Base-by-base conservation (phyloP, 2,888 invertebrate genomes). In the Eupsilia transversa region DNA sequence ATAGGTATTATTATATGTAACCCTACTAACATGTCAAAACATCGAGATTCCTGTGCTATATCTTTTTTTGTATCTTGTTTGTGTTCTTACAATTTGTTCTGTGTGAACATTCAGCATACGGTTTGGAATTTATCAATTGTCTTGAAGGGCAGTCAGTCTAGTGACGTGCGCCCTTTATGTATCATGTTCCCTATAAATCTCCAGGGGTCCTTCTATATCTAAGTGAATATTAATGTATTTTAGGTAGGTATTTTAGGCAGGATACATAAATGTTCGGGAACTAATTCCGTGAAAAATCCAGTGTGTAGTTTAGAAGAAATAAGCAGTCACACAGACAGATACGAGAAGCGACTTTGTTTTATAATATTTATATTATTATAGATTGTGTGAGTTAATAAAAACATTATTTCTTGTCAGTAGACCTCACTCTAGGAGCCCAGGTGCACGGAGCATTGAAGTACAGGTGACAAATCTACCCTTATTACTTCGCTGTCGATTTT, bases 381-480 rank as follows among this genome's bases (percentile, higher is more conserved):
- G n/a, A 20, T 38, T 68, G 7, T 67, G 43, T 59, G n/a, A 77
- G 35, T 65, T 41, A 46, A 30, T 65, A 49, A 33, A 65, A 60
- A n/a, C 46, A 70, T 75, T 56, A 66, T 65, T 75, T 70, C 17
- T 35, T 61, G 20, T n/a, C 46, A 64, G 33, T 30, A 33, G 61
- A 57, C 43, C 43, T 75, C 49, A 56, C 69, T 80, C 56, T 23
- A 27, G 14, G 43, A 9, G 60, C 27, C 49, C 86, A 85, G 82
- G 82, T 85, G 85, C 27, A 56, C 59, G 49, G 35, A 70, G 60
- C 77, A 76, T 67, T 74, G 74, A 78, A 79, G 60, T 74, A 73
- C 54, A 67, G 79, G 73, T 82, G 79, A 86, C 67, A 85, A 79
- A 86, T 85, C 74, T 79, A 72, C 71, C 65, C 70, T 65, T 84